These are phyloP conservation scores for Gulo gulo DNA, from an alignment of 2,113 vertebrate species.

Conservation along the genomic window DNA sequence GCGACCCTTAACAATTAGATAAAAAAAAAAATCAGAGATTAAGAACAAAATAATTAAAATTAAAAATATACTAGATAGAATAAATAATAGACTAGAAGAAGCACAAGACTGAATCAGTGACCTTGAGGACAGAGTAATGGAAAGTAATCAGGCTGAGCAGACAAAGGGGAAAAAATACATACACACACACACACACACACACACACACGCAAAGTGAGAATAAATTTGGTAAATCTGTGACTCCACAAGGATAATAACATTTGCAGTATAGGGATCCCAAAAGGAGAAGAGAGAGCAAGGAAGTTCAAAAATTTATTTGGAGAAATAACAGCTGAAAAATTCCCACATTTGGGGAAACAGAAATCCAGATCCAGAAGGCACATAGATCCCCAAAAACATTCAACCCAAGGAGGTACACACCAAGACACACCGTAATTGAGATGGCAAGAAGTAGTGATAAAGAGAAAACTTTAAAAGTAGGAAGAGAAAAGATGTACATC, in stretches of 20 bases:
- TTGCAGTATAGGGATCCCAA: background rate
- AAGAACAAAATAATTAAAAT: background rate
- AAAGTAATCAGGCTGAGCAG: background rate
- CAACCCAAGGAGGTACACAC: background rate
- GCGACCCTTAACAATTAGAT: background rate
- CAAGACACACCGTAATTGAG: background rate
- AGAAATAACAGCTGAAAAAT: background rate
- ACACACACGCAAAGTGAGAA: background rate
- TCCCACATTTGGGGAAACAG: background rate
- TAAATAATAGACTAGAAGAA: background rate
- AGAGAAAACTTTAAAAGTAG: background rate
- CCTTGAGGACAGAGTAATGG: background rate
- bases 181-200: no score
- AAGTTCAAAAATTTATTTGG: background rate
- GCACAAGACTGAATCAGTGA: background rate
- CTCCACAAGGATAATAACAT: background rate
- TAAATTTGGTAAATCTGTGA: background rate
- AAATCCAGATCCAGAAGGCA: background rate
- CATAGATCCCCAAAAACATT: background rate
- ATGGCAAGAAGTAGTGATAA: background rate
- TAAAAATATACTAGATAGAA: background rate
- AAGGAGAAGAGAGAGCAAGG: background rate
- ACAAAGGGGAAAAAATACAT: background rate
- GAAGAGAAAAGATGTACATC: background rate
- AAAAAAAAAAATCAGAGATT: background rate